Evolutionary conservation across 2,797 vertebrate species (phyloP), one percentile per base, ranked within the genome.

Genomic region (Darevskia nairensis): DNA sequence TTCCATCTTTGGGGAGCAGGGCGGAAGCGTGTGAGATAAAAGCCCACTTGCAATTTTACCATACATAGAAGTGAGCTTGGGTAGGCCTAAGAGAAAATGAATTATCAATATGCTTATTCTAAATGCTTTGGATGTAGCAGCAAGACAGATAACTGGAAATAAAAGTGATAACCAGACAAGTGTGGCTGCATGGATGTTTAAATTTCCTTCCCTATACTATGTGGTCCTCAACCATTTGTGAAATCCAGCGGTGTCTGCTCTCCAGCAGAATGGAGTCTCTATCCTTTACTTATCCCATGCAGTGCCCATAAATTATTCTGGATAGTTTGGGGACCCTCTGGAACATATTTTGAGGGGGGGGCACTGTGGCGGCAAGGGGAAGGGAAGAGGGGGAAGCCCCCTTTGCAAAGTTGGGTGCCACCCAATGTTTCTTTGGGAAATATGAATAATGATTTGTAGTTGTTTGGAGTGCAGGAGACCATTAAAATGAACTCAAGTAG

Each of bases 401-500:
- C 32, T 72, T 32, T 27, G 9, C 27, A 29, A 69, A 72, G 0
- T 32, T 35, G n/a, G 71, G 32, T 72, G 32, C 32, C 15, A 32
- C 29, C n/a, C n/a, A 32, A 71, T 71, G 69, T 11, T 23, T 44
- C 23, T 68, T 66, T 74, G 44, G 13, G 25, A 0, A 68, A 29
- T 39, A 6, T 64, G 82, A 83, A n/a, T 11, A 89, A 91, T 46
- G 8, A 75, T 44, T 19, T 90, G 64, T 32, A 55, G 11, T n/a
- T 39, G 8, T 84, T 3, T 2, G 75, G n/a, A 88, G 50, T 75
- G 82, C 41, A 83, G 88, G 61, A 80, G 2, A 68, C 68, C n/a
- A 50, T 3, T 88, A 55, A 90, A 9, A 9, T 85, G 27, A 59
- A 79, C 35, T 91, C 72, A 93, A 92, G 76, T 85, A 68, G 44